A percentile compares a stretch with the other conserved stretches of the same genome.
These are phyloP conservation scores for Candoia aspera DNA, from an alignment of 2,113 vertebrate genomes.

Conservation along the genomic window DNA sequence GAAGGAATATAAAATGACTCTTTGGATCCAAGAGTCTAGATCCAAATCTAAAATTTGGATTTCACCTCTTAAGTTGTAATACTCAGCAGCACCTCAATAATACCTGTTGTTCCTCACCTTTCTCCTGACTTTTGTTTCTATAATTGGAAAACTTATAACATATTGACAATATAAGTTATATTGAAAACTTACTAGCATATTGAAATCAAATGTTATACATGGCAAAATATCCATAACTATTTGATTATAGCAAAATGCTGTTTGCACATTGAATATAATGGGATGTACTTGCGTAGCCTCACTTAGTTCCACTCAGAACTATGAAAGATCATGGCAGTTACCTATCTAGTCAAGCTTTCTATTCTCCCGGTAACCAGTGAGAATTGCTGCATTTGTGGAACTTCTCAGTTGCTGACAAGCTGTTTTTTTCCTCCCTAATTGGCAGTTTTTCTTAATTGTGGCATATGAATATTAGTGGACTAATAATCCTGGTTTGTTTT, in stretches of 20 bases:
- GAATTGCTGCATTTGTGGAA: slow-evolving; percentile 1
- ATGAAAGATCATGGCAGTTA: not conserved
- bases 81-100: not conserved
- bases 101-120: not conserved
- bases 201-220: not conserved
- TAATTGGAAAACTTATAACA: not conserved
- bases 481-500: not conserved
- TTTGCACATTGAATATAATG: not conserved
- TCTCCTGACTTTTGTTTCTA: not conserved
- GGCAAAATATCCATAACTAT: not conserved
- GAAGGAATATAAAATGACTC: not conserved
- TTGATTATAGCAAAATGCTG: not conserved
- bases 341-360: not conserved
- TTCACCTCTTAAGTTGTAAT: not conserved
- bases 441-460: slow-evolving; percentile 8
- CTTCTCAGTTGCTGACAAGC: not conserved
- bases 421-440: not conserved
- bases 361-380: not conserved
- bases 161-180: not conserved
- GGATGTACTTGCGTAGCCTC: not conserved
- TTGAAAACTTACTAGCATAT: no score
- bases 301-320: not conserved
- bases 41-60: no score
- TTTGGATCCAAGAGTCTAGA: no score
- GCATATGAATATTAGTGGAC: not conserved